phyloP scores from a whole-genome alignment of 2,797 vertebrate species.

The Toxotes lorentzi region DNA sequence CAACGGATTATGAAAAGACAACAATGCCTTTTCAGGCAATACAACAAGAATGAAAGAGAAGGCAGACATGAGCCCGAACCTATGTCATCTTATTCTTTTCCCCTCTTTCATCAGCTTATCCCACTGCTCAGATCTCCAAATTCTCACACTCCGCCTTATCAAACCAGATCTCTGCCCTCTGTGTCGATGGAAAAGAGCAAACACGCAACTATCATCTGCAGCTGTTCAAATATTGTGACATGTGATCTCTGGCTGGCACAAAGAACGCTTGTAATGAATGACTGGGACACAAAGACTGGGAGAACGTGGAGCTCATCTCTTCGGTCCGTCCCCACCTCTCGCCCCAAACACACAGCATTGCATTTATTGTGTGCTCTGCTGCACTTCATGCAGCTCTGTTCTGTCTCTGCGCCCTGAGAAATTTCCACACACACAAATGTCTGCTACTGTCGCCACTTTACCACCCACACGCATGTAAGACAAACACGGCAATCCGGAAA shows the following conservation, averaged over 20 bases:
- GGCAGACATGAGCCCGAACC: not conserved
- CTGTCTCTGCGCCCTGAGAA: conserved; percentile 20
- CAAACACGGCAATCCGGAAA: conserved; percentile 46
- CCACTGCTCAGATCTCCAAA: conserved; percentile 27
- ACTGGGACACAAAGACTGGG: conserved; percentile 67
- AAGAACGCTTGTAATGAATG: conserved; percentile 73
- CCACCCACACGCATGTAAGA: conserved; percentile 27
- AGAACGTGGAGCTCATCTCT: conserved; percentile 61
- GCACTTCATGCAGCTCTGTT: conserved; percentile 1
- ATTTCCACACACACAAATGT: conserved; percentile 21
- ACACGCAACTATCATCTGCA: conserved; percentile 68
- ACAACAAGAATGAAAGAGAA: conserved; percentile 12
- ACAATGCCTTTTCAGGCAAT: not conserved
- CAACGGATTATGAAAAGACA: not conserved
- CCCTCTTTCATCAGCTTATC: not conserved
- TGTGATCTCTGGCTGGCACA: conserved; percentile 79
- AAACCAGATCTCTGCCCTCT: conserved; percentile 51
- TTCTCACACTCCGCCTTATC: conserved; percentile 63
- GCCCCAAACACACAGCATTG: conserved; percentile 27
- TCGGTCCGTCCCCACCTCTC: conserved; percentile 33
- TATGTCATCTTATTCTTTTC: too few species aligned
- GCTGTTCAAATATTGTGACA: conserved; percentile 86
- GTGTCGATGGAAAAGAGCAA: conserved; percentile 59
- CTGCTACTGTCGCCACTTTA: conserved; percentile 4
- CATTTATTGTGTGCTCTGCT: conserved; percentile 39